Base-by-base conservation (phyloP, 2,888 invertebrate species). In the Drosophila rellima region DNA sequence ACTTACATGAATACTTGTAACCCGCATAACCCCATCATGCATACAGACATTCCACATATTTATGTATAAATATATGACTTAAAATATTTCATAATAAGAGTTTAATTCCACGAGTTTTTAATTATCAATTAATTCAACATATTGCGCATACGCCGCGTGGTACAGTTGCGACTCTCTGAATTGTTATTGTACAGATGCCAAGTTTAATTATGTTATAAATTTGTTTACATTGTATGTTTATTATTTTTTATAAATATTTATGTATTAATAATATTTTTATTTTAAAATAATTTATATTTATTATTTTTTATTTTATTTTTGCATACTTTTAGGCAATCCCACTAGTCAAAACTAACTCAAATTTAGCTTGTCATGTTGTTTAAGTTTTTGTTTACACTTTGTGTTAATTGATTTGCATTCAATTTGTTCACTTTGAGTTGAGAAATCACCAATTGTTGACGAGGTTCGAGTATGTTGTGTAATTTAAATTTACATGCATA, bases 291-390 rank as follows among this genome's bases (percentile, higher is more conserved):
- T 70, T 79, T 45, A 48, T 67, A 45, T 75, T 69, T 51, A 52
- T 77, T 68, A 68, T 80, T 70, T 77, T 60, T 33, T 20, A 40
- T 64, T 81, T 72, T 77, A 67, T 61, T 70, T 81, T 82, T 79
- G 78, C 77, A 82, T 90, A 68, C 50, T 90, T 90, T 79, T 93
- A 91, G 91, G 92, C 82, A 92, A 92, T 85, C 92, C 91, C 79
- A 90, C 91, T 91, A 92, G 90, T 91, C 91, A 92, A 88, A 87
- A 91, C 91, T 92, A 92, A 92, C 90, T 86, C 83, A 92, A 92
- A 39, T 48, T 39, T 92, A 92, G 91, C 84, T 80, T 85, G 74
- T 76, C 74, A 77, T 83, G 73, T 89, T 77, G 80, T 87, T 90
- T 74, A 54, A 75, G 74, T 86, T 79, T 74, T 69, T 65, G 64